Conservation (phyloP, 2,113 vertebrate species). For the Nibea coibor region DNA sequence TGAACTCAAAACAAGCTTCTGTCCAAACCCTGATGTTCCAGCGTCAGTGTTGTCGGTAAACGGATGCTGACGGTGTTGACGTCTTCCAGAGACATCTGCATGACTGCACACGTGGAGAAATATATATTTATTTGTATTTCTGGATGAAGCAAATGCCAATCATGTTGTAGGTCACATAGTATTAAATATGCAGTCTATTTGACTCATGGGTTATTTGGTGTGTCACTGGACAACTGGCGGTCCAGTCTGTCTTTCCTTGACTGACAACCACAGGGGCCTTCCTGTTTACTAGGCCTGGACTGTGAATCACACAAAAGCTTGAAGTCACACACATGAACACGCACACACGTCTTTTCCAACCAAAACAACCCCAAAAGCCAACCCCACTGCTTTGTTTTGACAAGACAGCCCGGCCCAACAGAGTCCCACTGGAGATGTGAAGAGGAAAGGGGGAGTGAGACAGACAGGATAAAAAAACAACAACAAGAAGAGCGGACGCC, state of each 20-base stretch:
- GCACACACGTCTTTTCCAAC: background rate
- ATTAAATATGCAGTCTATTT: background rate
- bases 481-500: background rate
- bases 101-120: background rate
- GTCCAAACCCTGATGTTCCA: background rate
- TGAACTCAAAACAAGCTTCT: background rate
- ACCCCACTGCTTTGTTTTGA: slow-evolving; percentile 38
- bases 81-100: background rate
- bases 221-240: background rate
- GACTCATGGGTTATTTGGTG: background rate
- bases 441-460: background rate
- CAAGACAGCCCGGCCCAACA: background rate
- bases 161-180: background rate
- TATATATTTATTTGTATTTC: background rate
- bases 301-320: slow-evolving; percentile 23
- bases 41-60: background rate
- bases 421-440: background rate
- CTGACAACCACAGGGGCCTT: slow-evolving; percentile 18
- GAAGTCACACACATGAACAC: background rate
- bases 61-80: slow-evolving; percentile 3
- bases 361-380: slow-evolving; percentile 28
- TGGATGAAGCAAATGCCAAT: background rate
- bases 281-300: slow-evolving; percentile 41
- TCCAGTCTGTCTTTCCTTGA: slow-evolving; percentile 12
- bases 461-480: background rate